Percentiles rank a stretch among this genome's conserved stretches.
Evolutionary conservation across 1,140 invertebrate species (phyloP).

Genomic region (Phthorimaea operculella): DNA sequence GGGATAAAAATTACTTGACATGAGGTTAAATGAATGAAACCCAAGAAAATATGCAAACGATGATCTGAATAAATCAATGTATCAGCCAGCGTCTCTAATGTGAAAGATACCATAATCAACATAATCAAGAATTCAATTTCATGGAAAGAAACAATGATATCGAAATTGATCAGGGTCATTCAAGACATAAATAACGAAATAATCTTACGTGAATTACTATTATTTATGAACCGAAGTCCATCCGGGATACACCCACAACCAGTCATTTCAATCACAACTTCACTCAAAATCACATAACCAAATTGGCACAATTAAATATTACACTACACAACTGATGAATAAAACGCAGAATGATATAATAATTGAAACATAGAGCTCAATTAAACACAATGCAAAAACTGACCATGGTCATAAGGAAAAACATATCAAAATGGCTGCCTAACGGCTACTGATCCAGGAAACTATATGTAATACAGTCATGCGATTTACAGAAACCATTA

Average conservation of each 20-base stretch:
- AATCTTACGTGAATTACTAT: constrained; percentile 23
- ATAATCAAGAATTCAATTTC: no score
- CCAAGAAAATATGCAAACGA: no score
- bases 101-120: no score
- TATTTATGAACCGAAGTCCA: constrained; percentile 20
- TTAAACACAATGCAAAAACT: no score
- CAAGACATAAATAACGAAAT: not conserved
- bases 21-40: no score
- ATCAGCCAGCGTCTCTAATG: no score
- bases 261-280: constrained; percentile 11
- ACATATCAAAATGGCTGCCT: not conserved
- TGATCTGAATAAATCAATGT: no score
- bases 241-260: constrained; percentile 27
- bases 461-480: not conserved
- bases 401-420: not conserved
- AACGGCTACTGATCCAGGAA: not conserved
- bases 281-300: not conserved
- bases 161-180: no score
- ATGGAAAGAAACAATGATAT: no score
- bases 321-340: not conserved
- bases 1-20: no score
- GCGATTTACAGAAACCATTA: not conserved
- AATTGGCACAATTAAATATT: not conserved
- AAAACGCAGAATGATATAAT: no score
- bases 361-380: no score